Evolutionary conservation across 2,888 invertebrate species (phyloP).

Genomic region (Chesias legatella): DNA sequence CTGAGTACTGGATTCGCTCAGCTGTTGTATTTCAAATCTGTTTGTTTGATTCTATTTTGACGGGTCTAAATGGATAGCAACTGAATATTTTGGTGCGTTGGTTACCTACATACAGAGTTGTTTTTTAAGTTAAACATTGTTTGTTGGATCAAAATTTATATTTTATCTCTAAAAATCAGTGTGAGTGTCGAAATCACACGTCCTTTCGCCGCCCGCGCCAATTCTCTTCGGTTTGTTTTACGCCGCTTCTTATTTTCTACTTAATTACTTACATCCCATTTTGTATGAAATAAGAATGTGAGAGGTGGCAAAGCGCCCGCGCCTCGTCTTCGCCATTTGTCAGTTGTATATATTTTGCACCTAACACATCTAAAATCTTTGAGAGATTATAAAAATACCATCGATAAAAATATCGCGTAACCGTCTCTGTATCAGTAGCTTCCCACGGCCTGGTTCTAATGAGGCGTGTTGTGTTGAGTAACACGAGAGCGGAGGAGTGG

Average conservation of each 20-base stretch:
- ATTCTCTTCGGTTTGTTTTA: no score
- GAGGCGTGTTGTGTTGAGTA: conserved; percentile 73
- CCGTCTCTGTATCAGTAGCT: conserved; percentile 54
- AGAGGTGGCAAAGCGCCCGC: no score
- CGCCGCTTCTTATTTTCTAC: no score
- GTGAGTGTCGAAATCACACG: background rate
- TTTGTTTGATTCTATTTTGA: conserved; percentile 3
- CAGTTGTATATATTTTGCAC: no score
- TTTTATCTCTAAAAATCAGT: no score
- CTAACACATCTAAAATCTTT: no score
- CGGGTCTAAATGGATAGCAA: conserved; percentile 2
- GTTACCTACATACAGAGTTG: background rate
- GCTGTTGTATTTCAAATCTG: conserved; percentile 10
- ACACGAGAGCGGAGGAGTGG: conserved; percentile 42
- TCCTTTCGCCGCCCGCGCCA: no score
- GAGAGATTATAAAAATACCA: conserved; percentile 5
- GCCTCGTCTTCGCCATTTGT: no score
- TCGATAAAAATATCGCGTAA: conserved; percentile 22
- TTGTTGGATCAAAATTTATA: no score
- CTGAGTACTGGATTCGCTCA: conserved; percentile 5
- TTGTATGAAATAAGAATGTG: no score
- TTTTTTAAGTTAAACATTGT: no score
- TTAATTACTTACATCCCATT: no score
- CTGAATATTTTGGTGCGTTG: conserved; percentile 3
- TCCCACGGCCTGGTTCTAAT: conserved; percentile 76